Base-by-base conservation (phyloP, 2,797 vertebrate genomes). In the Coluber constrictor region DNA sequence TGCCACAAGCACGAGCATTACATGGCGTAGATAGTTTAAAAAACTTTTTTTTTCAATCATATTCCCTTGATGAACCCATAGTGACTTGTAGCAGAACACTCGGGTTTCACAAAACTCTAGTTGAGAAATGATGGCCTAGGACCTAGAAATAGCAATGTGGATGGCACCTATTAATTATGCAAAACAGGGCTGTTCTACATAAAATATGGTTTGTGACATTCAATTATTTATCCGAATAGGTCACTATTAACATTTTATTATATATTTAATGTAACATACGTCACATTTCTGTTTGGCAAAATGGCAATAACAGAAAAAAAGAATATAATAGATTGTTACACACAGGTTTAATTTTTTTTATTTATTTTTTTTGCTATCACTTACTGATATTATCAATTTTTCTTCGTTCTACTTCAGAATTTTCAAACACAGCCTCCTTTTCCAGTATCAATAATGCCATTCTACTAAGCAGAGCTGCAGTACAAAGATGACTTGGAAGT, bases 401-500 rank as follows among this genome's bases (percentile, higher is more conserved):
- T 89, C 95, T 95, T 92, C 96, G 95, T 91, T 96, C 95, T 43
- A 93, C 92, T 92, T 95, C 94, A 86, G 96, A 95, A 89, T 96
- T 96, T 96, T 96, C 97, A 93, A 96, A 95, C 93, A 96, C 94
- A 60, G 92, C 92, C 95, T 92, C 87, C 47, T 92, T 96, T 94
- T 95, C 96, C 94, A 97, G 88, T 12, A 97, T 95, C 90, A 96
- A 95, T 51, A 97, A 96, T 55, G 98, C 95, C 94, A 98, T 97
- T 95, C 97, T 98, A 89, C 98, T 98, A 93, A 99, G 94, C 89
- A 99, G 95, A 32, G 98, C 98, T 91, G 98, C 98, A 79, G 97
- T 95, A 96, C 98, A 98, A 25, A 99, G 97, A 97, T 99, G 98
- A 86, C 97, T 98, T 18, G 99, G 99, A 93, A 99, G 97, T 93